A percentile compares a stretch with the other conserved stretches of the same genome.
phyloP scores from a whole-genome alignment of 2,888 invertebrate genomes.

The Chrysolina oricalcia region DNA sequence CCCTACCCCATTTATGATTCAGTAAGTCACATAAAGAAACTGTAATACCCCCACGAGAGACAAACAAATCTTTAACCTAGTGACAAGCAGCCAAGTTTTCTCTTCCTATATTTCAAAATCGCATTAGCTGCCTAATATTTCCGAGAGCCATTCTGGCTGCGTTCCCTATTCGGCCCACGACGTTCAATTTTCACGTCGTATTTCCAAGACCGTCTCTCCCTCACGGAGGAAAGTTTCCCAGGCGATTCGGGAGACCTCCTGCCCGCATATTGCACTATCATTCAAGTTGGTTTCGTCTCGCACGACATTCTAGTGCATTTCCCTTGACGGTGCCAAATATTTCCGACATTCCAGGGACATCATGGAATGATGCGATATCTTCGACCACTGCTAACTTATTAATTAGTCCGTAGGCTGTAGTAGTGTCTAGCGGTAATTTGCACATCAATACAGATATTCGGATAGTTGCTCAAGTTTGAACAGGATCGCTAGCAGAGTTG shows the following conservation, averaged over 20 bases:
- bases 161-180: slow-evolving; percentile 61
- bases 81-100: slow-evolving; percentile 48
- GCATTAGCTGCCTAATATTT: slow-evolving; percentile 58
- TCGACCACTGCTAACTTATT: slow-evolving; percentile 42
- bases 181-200: slow-evolving; percentile 64
- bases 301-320: slow-evolving; percentile 58
- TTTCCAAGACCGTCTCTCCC: slow-evolving; percentile 56
- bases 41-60: slow-evolving; percentile 6
- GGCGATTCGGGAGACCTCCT: slow-evolving; percentile 59
- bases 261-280: slow-evolving; percentile 65
- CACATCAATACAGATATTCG: too few relatives aligned
- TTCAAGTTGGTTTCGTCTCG: slow-evolving; percentile 55
- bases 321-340: slow-evolving; percentile 60
- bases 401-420: neutral
- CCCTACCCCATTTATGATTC: slow-evolving; percentile 1
- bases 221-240: slow-evolving; percentile 41
- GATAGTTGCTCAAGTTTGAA: too few relatives aligned
- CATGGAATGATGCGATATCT: slow-evolving; percentile 60
- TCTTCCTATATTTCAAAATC: slow-evolving; percentile 49
- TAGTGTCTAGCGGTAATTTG: too few relatives aligned
- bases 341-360: slow-evolving; percentile 56
- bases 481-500: too few relatives aligned
- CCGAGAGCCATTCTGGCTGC: slow-evolving; percentile 49
- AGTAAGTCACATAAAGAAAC: slow-evolving; percentile 15
- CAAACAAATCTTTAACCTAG: slow-evolving; percentile 38